Base-by-base conservation (phyloP, 2,113 vertebrate species). In the Tretioscincus oriximinensis region DNA sequence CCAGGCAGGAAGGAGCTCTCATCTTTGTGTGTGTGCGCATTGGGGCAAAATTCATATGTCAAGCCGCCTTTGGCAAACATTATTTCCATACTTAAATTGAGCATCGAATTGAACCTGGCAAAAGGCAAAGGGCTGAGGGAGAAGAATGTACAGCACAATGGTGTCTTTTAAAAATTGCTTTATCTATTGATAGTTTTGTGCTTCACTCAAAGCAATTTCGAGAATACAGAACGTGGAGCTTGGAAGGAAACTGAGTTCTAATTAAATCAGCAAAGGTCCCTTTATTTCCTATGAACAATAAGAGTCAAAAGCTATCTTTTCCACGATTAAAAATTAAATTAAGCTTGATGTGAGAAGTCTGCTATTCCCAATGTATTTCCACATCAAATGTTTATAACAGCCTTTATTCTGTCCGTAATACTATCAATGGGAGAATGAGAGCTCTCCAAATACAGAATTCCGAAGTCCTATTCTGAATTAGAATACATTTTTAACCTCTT, bases 1-100 rank as follows among this genome's bases (percentile, higher is more conserved):
- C 88, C 85, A 93, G 87, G 86, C 73, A 79, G 86, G 47, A 41
- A 89, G 79, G 71, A 87, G 67, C 82, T 76, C 70, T 91, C 61
- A 75, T 88, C 90, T 90, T 81, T 83, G 78, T 61, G 29, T 70
- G 12, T 1, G 5, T 74, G 73, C 12, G 9, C 2, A 47, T 41
- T 63, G 35, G 71, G 54, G 82, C 87, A 67, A 89, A 91, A 93
- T 88, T 88, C 82, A 21, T 86, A 71, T 89, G 91, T 88, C 88
- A 88, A 86, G 84, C 90, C 89, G 77, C 86, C 89, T 93, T 88
- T 92, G 90, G 89, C 92, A 93, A 92, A 90, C 80, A 77, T 78
- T 83, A 92, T 92, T 93, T 92, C 92, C 90, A 90, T 92, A 87
- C 89, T 92, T 92, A 89, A 92, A 91, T 85, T 93, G 92, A 94